Percentiles rank a stretch among this genome's conserved stretches.
phyloP scores from a whole-genome alignment of 1,140 invertebrate genomes.

The Bombus soroeensis region DNA sequence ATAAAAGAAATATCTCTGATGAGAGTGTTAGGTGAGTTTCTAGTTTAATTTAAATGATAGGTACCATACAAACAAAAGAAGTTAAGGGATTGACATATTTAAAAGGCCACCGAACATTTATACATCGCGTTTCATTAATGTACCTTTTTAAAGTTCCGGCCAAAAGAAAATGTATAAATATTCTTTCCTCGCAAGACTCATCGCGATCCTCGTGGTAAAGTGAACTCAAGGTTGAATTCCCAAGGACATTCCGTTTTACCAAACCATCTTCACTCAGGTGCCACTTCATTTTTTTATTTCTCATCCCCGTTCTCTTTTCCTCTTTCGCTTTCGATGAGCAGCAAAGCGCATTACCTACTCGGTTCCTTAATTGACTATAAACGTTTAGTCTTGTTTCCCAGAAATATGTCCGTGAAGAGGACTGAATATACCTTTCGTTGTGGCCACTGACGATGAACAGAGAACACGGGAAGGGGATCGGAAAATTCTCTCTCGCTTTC shows the following conservation, averaged over 20 bases:
- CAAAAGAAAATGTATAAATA: slow-evolving; percentile 16
- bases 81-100: not conserved
- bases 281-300: slow-evolving; percentile 24
- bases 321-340: slow-evolving; percentile 46
- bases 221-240: slow-evolving; percentile 32
- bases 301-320: not conserved
- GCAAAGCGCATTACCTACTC: slow-evolving; percentile 64
- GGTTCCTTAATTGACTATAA: slow-evolving; percentile 76
- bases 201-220: slow-evolving; percentile 24
- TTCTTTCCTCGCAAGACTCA: not conserved
- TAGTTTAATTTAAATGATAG: not conserved
- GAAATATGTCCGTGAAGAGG: slow-evolving; percentile 55
- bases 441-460: slow-evolving; percentile 35
- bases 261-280: slow-evolving; percentile 34
- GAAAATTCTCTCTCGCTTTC: slow-evolving; percentile 2
- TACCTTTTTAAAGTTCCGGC: not conserved
- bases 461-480: slow-evolving; percentile 23
- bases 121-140: slow-evolving; percentile 16
- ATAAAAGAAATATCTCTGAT: too few species aligned
- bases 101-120: not conserved
- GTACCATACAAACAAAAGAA: too few species aligned
- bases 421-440: slow-evolving; percentile 48
- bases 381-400: slow-evolving; percentile 73
- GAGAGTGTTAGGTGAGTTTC: not conserved
- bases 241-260: slow-evolving; percentile 36